Percentiles rank a stretch among this genome's conserved stretches.
These are phyloP conservation scores for Mellilla xanthometata DNA, from an alignment of 2,888 invertebrate genomes.

Conservation along the genomic window DNA sequence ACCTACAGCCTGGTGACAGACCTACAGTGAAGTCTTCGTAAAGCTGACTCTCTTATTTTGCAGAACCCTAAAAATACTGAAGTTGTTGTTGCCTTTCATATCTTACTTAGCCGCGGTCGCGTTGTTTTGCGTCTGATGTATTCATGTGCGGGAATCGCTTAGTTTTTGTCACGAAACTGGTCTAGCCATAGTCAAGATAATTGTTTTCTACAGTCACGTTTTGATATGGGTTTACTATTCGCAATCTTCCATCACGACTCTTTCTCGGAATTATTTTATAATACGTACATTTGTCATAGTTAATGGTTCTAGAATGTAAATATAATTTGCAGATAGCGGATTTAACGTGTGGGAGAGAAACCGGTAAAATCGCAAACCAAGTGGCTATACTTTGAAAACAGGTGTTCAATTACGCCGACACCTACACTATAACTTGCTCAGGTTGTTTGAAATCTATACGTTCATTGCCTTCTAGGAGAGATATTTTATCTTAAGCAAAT, in stretches of 20 bases:
- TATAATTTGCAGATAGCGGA: not conserved
- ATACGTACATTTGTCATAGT: too few species aligned
- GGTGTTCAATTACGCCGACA: constrained; percentile 44
- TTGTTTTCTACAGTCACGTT: constrained; percentile 15
- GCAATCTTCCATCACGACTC: constrained; percentile 7
- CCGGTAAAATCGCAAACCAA: constrained; percentile 11
- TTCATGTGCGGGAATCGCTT: constrained; percentile 12
- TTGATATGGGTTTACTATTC: constrained; percentile 11
- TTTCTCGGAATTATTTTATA: constrained; percentile 1
- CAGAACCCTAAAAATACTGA: too few species aligned
- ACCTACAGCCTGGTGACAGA: too few species aligned
- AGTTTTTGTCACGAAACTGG: constrained; percentile 9
- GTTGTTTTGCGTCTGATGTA: not conserved
- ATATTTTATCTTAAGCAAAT: not conserved
- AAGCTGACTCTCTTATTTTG: too few species aligned
- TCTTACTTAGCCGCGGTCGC: constrained; percentile 3
- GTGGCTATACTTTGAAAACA: constrained; percentile 26
- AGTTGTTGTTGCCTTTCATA: constrained; percentile 4
- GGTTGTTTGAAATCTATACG: constrained; percentile 42
- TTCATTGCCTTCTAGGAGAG: constrained; percentile 38
- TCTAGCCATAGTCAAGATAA: constrained; percentile 11
- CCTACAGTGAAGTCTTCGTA: too few species aligned
- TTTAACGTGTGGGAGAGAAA: constrained; percentile 8
- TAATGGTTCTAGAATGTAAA: not conserved
- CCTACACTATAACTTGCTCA: constrained; percentile 38